Percentiles rank a stretch among this genome's conserved stretches.
phyloP scores from a whole-genome alignment of 2,113 vertebrate genomes.

The Ursus arctos region DNA sequence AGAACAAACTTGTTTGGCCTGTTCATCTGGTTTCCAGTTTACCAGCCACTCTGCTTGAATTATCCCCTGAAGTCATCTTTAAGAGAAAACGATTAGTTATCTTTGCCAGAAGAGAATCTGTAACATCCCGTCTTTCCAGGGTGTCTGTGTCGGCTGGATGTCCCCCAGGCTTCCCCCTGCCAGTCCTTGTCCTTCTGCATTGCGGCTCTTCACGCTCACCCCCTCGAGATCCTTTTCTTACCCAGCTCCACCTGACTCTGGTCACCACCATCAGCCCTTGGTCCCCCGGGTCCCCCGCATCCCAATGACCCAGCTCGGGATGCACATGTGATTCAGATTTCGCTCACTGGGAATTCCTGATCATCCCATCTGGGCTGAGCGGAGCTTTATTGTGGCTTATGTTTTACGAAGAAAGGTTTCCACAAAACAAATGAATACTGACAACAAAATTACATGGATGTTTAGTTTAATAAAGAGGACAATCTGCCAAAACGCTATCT shows the following conservation, averaged over 20 bases:
- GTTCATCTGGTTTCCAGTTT: background rate
- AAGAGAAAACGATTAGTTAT: background rate
- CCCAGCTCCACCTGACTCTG: fast-evolving
- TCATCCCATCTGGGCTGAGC: background rate
- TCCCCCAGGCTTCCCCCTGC: background rate
- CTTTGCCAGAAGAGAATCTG: background rate
- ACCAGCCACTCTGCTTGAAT: background rate
- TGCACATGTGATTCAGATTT: background rate
- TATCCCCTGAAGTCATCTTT: background rate
- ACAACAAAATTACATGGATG: constrained; percentile 34
- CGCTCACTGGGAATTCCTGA: background rate
- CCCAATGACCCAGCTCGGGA: background rate
- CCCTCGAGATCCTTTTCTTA: background rate
- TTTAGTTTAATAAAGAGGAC: constrained; percentile 31
- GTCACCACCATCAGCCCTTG: fast-evolving
- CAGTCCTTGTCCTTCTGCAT: background rate
- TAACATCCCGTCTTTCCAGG: background rate
- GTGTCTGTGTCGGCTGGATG: background rate
- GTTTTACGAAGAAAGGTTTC: background rate
- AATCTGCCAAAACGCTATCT: background rate
- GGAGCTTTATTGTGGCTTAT: background rate
- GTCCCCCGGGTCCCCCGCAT: background rate
- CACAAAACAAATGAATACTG: constrained; percentile 54
- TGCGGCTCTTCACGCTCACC: background rate
- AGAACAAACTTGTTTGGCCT: background rate